Evolutionary conservation across 2,888 invertebrate species (phyloP).

Genomic region (Hoplodrina ambigua): DNA sequence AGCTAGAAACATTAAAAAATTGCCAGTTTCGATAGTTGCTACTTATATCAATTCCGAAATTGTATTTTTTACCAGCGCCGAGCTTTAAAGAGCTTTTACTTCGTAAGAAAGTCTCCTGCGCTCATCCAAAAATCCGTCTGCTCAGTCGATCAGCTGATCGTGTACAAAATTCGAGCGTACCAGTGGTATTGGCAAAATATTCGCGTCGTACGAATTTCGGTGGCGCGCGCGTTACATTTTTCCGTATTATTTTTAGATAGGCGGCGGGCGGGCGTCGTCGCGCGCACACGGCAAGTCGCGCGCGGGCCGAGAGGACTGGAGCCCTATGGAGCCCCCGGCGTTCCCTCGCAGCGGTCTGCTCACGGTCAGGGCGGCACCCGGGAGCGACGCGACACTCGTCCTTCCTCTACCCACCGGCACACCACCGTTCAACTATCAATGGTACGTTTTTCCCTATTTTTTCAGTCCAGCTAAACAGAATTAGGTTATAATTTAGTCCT

Average conservation of each 20-base stretch:
- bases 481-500: constrained; percentile 63
- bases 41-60: not conserved
- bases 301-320: constrained; percentile 86
- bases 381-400: constrained; percentile 74
- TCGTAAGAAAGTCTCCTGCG: not conserved
- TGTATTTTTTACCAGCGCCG: not conserved
- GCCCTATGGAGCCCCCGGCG: constrained; percentile 86
- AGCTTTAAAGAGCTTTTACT: not conserved
- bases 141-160: constrained; percentile 70
- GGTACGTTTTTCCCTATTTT: constrained; percentile 76
- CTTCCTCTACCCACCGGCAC: constrained; percentile 80
- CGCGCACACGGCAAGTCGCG: constrained; percentile 85
- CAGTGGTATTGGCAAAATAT: constrained; percentile 84
- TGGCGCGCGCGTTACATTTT: constrained; percentile 85
- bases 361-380: constrained; percentile 81
- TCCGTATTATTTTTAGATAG: constrained; percentile 89
- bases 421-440: constrained; percentile 83
- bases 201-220: constrained; percentile 82
- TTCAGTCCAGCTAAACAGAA: constrained; percentile 48
- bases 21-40: not conserved
- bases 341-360: constrained; percentile 77
- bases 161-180: constrained; percentile 50
- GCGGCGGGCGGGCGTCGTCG: constrained; percentile 81
- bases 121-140: constrained; percentile 3
- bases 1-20: not conserved